These are phyloP conservation scores for Nomada hirtipes DNA, from an alignment of 2,888 invertebrate species.

Conservation along the genomic window DNA sequence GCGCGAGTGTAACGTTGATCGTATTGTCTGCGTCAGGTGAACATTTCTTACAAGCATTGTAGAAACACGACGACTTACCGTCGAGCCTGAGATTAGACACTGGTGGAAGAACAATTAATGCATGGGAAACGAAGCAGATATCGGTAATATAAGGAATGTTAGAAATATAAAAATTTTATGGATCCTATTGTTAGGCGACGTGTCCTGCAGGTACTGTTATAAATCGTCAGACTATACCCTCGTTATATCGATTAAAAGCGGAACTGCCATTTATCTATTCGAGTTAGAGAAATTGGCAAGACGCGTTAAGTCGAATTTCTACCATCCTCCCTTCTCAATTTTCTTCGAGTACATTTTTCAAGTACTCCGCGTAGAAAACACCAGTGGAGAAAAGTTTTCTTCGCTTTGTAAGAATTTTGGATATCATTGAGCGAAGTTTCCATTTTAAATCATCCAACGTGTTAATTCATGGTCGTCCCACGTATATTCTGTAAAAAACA, in stretches of 20 bases:
- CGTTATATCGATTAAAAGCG: slow-evolving; percentile 56
- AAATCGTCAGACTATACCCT: slow-evolving; percentile 51
- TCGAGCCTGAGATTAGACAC: slow-evolving; percentile 74
- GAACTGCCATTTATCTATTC: slow-evolving; percentile 65
- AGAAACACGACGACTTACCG: slow-evolving; percentile 38
- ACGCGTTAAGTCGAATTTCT: slow-evolving; percentile 29
- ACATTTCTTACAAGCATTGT: slow-evolving; percentile 23
- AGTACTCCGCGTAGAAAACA: neutral
- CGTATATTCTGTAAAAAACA: neutral
- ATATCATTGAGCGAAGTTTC: neutral
- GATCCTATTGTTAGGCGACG: slow-evolving; percentile 45
- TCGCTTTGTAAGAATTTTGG: neutral
- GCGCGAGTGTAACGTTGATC: slow-evolving; percentile 15
- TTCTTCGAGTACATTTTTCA: neutral
- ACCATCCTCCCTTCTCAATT: slow-evolving; percentile 23
- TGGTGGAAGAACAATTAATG: slow-evolving; percentile 16
- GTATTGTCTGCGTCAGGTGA: slow-evolving; percentile 3
- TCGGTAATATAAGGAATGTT: slow-evolving; percentile 56
- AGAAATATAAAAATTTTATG: slow-evolving; percentile 66
- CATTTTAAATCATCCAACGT: neutral
- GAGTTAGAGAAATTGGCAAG: slow-evolving; percentile 28
- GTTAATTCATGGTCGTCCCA: neutral
- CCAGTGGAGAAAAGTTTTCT: neutral
- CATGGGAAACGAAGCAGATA: slow-evolving; percentile 26
- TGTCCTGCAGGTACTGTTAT: slow-evolving; percentile 57